Evolutionary conservation across 2,888 invertebrate genomes (phyloP), one percentile per base, ranked within the genome.

Genomic region (Leptinotarsa juncta): DNA sequence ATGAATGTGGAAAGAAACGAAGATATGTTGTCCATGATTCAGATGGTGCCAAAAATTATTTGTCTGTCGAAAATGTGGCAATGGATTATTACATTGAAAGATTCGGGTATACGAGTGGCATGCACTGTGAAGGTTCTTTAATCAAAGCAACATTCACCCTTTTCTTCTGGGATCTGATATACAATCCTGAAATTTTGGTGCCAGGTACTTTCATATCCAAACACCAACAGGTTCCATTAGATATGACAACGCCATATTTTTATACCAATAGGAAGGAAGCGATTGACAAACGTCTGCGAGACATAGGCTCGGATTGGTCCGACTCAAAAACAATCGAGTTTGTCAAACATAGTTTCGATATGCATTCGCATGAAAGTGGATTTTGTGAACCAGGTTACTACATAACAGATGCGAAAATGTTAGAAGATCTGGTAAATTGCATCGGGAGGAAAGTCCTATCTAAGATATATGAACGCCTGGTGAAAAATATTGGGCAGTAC

Each of bases 141-240:
- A 76, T 87, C 15, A 77, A 68, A 65, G 82, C 83, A 15, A 71
- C 85, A 1, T 86, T 86, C 76, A 77, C 80, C 49, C 73, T 87
- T 14, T 80, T 94, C 10, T 95, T 96, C 86, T 96, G 96, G 95
- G 94, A 96, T 79, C 91, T 95, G 3, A 91, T 97, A 66, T 94
- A 92, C 82, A 85, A 87, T 49, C 77, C 78, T n/a, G 89, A 71
- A 20, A 72, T 53, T 16, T 15, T 90, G 77, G 87, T 92, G 16
- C 89, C 89, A 68, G 87, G 89, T 1, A 88, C 89, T 0, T 96
- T 94, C 86, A 88, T 94, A 62, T 91, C 90, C 1, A 87, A 88
- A 26, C n/a, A 67, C 10, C 80, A 80, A 70, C 18, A 66, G n/a
- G 89, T 88, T n/a, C 97, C 96, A 0, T 87, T 94, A 5, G 96